Conservation (phyloP, 2,888 invertebrate genomes). For the Myathropa florea region DNA sequence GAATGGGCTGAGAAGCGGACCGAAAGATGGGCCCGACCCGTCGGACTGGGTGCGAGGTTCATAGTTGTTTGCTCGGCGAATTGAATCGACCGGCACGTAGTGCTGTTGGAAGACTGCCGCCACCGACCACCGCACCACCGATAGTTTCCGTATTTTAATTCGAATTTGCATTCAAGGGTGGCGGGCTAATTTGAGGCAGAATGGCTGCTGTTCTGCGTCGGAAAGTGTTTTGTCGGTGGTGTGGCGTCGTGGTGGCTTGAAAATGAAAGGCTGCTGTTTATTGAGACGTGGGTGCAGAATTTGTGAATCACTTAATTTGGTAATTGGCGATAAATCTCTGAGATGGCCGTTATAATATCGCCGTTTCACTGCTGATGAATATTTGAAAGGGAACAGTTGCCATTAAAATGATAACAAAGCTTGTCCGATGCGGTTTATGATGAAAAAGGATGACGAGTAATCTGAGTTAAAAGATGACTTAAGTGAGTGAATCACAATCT, state of each 20-base stretch:
- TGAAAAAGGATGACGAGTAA: too few species aligned
- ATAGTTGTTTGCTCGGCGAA: conserved; percentile 4
- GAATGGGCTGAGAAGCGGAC: not conserved
- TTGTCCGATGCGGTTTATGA: too few species aligned
- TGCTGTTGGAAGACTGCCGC: not conserved
- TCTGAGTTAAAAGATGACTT: too few species aligned
- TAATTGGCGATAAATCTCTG: too few species aligned
- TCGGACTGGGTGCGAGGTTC: not conserved
- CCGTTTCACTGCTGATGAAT: too few species aligned
- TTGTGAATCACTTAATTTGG: too few species aligned
- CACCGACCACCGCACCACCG: conserved; percentile 4
- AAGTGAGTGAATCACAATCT: too few species aligned
- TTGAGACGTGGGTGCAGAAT: too few species aligned
- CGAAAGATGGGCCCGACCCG: not conserved
- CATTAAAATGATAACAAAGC: too few species aligned
- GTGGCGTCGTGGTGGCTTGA: not conserved
- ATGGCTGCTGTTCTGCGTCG: not conserved
- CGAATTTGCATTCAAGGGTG: conserved; percentile 20
- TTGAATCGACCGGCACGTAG: conserved; percentile 27
- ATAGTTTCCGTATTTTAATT: conserved; percentile 1
- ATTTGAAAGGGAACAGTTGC: too few species aligned
- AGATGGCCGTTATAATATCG: too few species aligned
- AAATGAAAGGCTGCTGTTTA: too few species aligned
- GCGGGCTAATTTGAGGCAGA: not conserved
- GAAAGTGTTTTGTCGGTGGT: not conserved